Percentiles rank a stretch among this genome's conserved stretches.
Evolutionary conservation across 2,888 invertebrate species (phyloP).

Genomic region (Leptarthrus brevirostris): DNA sequence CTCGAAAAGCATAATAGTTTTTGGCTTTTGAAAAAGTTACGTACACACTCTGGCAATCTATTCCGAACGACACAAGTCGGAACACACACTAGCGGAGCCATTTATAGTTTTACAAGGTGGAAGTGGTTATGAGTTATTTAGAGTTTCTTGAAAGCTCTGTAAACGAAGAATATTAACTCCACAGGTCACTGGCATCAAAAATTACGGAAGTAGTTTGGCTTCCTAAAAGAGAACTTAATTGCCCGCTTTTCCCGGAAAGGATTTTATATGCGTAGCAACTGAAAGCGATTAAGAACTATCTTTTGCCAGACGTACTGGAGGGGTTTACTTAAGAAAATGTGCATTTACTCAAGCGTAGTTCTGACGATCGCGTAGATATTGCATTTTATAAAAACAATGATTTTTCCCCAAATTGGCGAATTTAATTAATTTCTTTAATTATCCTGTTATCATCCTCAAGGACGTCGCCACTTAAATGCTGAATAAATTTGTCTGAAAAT

Average conservation of each 20-base stretch:
- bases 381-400: no score
- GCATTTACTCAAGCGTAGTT: no score
- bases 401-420: no score
- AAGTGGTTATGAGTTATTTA: constrained; percentile 29
- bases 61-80: no score
- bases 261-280: constrained; percentile 9
- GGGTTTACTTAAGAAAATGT: no score
- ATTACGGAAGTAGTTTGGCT: constrained; percentile 24
- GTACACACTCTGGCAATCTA: no score
- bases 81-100: background rate
- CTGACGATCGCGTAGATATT: no score
- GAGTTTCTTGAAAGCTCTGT: constrained; percentile 33
- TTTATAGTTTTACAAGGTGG: constrained; percentile 26
- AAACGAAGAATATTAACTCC: constrained; percentile 31
- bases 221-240: constrained; percentile 4
- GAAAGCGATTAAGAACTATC: background rate
- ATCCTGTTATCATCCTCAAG: no score
- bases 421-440: no score
- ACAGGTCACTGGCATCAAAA: constrained; percentile 44
- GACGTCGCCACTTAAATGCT: no score
- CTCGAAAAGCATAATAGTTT: constrained; percentile 32
- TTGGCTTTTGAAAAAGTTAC: constrained; percentile 11
- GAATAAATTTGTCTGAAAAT: no score
- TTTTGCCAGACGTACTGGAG: no score
- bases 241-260: background rate